Base-by-base conservation (phyloP, 2,797 vertebrate genomes). In the Sphaeramia orbicularis region DNA sequence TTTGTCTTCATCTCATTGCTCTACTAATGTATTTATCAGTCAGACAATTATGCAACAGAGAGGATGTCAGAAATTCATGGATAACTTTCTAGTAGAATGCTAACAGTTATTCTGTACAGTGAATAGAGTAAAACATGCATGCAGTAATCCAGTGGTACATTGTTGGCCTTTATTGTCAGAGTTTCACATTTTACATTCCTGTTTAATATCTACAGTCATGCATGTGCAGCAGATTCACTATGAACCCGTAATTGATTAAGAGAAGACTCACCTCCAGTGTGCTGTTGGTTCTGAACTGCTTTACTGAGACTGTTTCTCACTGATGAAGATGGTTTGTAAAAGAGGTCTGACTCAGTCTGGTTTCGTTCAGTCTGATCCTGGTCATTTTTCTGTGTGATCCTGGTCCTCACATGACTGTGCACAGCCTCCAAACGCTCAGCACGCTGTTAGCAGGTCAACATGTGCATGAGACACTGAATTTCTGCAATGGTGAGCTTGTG, bases 401-500 rank as follows among this genome's bases (percentile, higher is more conserved):
- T 86, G 60, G 76, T 90, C 59, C 75, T 91, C 15, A 90, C 89
- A 45, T 90, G 90, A 43, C 40, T 83, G n/a, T 45, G 81, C 18
- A 86, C 86, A 0, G 70, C 84, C 1, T 93, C 93, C 19, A 78
- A 53, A 14, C 73, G 89, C 80, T 95, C 93, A 0, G 93, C 93
- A 7, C 90, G 91, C 94, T 95, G 54, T 6, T 8, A 45, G 18
- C 35, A 74, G 6, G 63, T 36, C 10, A 57, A 37, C 11, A 44
- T 11, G 8, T 6, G 1, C 2, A 21, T 48, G 30, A 35, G 6
- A 66, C 21, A 48, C 10, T 48, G 0, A 0, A 6, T 12, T 32
- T 51, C 24, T 12, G 8, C 7, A 36, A 37, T 4, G 41, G 10
- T 2, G 24, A 19, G 7, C 9, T 37, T 2, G n/a, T 0, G 13